Conservation (phyloP, 92 coral and sea anemone species). For the Epizoanthus scotinus region DNA sequence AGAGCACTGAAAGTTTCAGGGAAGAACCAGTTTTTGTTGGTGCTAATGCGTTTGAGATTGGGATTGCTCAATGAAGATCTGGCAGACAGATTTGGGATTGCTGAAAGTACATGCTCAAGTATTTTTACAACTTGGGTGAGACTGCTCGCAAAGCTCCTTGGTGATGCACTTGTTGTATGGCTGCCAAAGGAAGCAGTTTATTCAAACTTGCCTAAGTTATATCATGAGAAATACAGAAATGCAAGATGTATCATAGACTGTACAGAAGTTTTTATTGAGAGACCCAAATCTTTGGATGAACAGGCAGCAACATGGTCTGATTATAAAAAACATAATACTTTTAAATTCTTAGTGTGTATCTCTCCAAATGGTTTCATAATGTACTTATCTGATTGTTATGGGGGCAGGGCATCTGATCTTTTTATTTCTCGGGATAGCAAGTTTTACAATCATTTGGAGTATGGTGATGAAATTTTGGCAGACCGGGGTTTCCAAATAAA, state of each 20-base stretch:
- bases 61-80: slow-evolving; percentile 45
- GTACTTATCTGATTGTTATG: slow-evolving; percentile 39
- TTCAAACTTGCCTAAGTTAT: slow-evolving; percentile 34
- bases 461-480: slow-evolving; percentile 46
- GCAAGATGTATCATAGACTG: slow-evolving; percentile 45
- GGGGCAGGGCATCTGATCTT: slow-evolving; percentile 51
- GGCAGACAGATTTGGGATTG: slow-evolving; percentile 47
- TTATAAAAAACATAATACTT: slow-evolving; percentile 47
- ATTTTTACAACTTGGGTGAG: slow-evolving; percentile 50
- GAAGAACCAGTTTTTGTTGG: slow-evolving; percentile 46
- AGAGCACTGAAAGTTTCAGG: slow-evolving; percentile 39
- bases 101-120: slow-evolving; percentile 43
- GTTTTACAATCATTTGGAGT: slow-evolving; percentile 45
- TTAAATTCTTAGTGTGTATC: slow-evolving; percentile 44
- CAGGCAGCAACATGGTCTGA: slow-evolving; percentile 50
- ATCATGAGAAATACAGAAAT: slow-evolving; percentile 42
- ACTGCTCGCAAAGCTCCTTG: slow-evolving; percentile 38
- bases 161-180: slow-evolving; percentile 35
- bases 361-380: slow-evolving; percentile 45
- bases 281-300: slow-evolving; percentile 42
- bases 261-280: slow-evolving; percentile 51
- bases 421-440: slow-evolving; percentile 25
- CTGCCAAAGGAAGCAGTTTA: slow-evolving; percentile 43
- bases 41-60: slow-evolving; percentile 45
- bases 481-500: slow-evolving; percentile 48